Base-by-base conservation (phyloP, 2,888 invertebrate genomes). In the Diloba caeruleocephala region DNA sequence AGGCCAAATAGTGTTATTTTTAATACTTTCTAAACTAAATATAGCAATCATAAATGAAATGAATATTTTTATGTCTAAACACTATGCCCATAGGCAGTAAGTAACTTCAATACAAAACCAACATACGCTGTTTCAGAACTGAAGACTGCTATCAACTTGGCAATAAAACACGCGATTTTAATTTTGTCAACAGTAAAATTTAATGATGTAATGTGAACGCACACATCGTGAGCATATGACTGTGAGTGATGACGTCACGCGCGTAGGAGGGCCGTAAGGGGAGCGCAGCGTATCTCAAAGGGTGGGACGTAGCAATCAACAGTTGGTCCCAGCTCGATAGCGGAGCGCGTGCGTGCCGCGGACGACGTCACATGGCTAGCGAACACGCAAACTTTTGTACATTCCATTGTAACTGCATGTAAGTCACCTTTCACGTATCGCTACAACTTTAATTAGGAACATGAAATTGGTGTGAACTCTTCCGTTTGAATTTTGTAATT, bases 311-410 rank as follows among this genome's bases (percentile, higher is more conserved):
- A 74, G 81, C 82, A 87, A 86, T 90, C 90, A 92, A 92, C 92
- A 91, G 92, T 90, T 92, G 90, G 91, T 88, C 85, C 60, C 79
- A 77, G 87, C 85, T 89, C 89, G 84, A 90, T 89, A 88, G 81
- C 71, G 78, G 74, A 81, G 89, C 88, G 89, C 89, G 87, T 91
- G 90, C 90, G 89, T 88, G 88, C 72, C 64, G 53, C 68, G 67
- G 15, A 49, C 74, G 42, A 78, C 85, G 82, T 82, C 89, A 88
- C 85, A 84, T 84, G 81, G 79, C 65, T 74, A 70, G 65, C 74
- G 39, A 71, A 49, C 77, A 79, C 76, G 71, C 66, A 67, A 70
- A 71, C 70, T 70, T 5, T 64, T 52, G 41, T 44, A 51, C 25
- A 33, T 26, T 48, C 38, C 61, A 57, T 41, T 53, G 34, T 54